phyloP scores from a whole-genome alignment of 2,797 vertebrate species.

The Gila robusta region DNA sequence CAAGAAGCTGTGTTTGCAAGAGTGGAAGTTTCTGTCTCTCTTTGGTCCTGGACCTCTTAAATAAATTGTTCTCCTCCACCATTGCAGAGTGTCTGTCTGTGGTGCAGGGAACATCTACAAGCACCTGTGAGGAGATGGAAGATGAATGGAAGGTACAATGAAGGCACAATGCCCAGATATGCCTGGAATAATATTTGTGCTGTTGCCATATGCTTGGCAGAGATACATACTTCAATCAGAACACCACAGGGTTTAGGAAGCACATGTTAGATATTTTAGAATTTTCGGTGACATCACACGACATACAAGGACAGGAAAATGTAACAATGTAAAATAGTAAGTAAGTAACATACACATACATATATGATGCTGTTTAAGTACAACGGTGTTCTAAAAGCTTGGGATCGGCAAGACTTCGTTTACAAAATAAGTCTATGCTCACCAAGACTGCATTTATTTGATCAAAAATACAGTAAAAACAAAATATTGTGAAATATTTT shows the following conservation, averaged over 20 bases:
- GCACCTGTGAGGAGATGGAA: slow-evolving; percentile 79
- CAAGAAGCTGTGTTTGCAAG: slow-evolving; percentile 88
- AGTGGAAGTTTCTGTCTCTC: slow-evolving; percentile 90
- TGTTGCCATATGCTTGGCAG: neutral
- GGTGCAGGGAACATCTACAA: slow-evolving; percentile 95
- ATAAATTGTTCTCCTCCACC: slow-evolving; percentile 94
- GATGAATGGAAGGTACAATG: neutral
- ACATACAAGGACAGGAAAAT: neutral
- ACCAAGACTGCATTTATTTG: neutral
- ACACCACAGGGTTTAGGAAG: neutral
- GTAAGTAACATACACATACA: neutral
- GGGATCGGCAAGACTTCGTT: neutral
- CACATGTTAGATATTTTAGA: neutral
- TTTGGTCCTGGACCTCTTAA: slow-evolving; percentile 81
- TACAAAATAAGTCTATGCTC: neutral
- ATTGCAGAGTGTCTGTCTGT: slow-evolving; percentile 89
- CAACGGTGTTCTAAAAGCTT: too few relatives aligned
- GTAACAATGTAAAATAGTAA: neutral
- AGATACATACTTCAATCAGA: neutral
- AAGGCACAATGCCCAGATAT: neutral
- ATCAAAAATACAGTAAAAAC: neutral
- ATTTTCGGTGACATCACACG: neutral
- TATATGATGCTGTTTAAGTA: neutral
- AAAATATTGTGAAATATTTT: neutral
- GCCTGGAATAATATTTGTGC: neutral